phyloP scores from a whole-genome alignment of 2,113 vertebrate species.

The Sander vitreus region DNA sequence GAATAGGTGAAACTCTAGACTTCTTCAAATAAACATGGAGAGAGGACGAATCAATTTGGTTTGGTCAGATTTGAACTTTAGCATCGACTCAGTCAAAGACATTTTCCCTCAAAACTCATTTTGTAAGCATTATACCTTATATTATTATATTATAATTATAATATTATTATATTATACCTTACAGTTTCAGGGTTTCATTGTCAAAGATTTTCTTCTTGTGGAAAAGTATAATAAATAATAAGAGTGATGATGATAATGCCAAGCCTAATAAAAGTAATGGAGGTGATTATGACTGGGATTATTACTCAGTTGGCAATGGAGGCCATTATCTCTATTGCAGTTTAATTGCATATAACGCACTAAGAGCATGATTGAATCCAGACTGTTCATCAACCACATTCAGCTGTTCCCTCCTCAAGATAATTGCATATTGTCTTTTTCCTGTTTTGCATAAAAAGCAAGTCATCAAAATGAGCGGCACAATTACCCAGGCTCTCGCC shows the following conservation, averaged over 20 bases:
- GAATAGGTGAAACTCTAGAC: constrained; percentile 9
- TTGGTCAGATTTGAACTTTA: constrained; percentile 25
- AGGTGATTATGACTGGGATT: constrained; percentile 86
- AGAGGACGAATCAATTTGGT: constrained; percentile 5
- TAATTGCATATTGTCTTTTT: constrained; percentile 89
- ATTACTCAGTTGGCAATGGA: constrained; percentile 84
- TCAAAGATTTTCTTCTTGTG: constrained; percentile 73
- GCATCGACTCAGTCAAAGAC: constrained; percentile 2
- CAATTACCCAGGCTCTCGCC: constrained; percentile 82
- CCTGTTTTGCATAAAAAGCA: constrained; percentile 86
- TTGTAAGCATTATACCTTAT: constrained; percentile 1
- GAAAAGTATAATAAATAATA: constrained; percentile 81
- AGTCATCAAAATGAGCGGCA: constrained; percentile 84
- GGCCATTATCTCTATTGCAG: constrained; percentile 87
- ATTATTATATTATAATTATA: too few species aligned
- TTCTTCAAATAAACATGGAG: constrained; percentile 25
- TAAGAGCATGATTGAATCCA: constrained; percentile 87
- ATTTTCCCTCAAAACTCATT: constrained; percentile 46
- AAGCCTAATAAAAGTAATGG: constrained; percentile 86
- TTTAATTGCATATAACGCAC: constrained; percentile 88
- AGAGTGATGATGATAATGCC: constrained; percentile 81
- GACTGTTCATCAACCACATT: constrained; percentile 85
- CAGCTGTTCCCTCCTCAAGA: constrained; percentile 84
- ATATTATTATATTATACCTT: constrained; percentile 8
- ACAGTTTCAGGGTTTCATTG: constrained; percentile 66